Base-by-base conservation (phyloP, 1,140 invertebrate species). In the Anastrepha ludens region DNA sequence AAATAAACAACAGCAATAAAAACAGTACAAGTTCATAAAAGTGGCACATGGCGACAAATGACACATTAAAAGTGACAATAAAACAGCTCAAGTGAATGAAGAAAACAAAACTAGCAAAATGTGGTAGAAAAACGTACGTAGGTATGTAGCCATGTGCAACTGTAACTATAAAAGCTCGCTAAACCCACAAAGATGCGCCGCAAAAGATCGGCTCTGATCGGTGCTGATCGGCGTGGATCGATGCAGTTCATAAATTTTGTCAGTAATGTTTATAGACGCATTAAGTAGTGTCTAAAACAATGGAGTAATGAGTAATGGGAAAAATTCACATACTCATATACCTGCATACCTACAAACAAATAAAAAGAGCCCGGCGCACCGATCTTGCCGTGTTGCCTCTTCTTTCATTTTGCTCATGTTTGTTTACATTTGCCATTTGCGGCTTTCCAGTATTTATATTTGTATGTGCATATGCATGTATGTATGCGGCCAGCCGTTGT, bases 401-500 rank as follows among this genome's bases (percentile, higher is more conserved):
- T 3, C 64, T 39, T 67, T 74, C 50, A 55, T 67, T n/a, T 74
- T 44, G 67, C 41, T 15, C 39, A 4, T 39, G 67, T 74, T 74
- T 74, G 67, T 74, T 74, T 74, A 74, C 67, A 44, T 74, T 74
- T 74, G 17, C 67, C 67, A 74, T 47, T 74, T 74, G 67, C 67
- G 67, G 67, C 39, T 7, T 41, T 5, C 44, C 17, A 74, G 44
- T 41, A 74, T 47, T 44, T 41, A 74, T 44, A 44, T 74, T 47
- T 74, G 15, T 74, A 47, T 17, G 5, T 74, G 17, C 5, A 74
- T 7, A 7, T 39, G 2, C 6, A 74, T n/a, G 8, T 3, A 74
- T 41, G 2, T 17, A 47, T 47, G 67, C 67, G 44, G 2, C 39
- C 67, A 58, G 44, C 47, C 47, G 74, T 55, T 15, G 44, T 17